A percentile compares a stretch with the other conserved stretches of the same genome.
These are phyloP conservation scores for Nephrocerus scutellatus DNA, from an alignment of 2,888 invertebrate genomes.

Conservation along the genomic window DNA sequence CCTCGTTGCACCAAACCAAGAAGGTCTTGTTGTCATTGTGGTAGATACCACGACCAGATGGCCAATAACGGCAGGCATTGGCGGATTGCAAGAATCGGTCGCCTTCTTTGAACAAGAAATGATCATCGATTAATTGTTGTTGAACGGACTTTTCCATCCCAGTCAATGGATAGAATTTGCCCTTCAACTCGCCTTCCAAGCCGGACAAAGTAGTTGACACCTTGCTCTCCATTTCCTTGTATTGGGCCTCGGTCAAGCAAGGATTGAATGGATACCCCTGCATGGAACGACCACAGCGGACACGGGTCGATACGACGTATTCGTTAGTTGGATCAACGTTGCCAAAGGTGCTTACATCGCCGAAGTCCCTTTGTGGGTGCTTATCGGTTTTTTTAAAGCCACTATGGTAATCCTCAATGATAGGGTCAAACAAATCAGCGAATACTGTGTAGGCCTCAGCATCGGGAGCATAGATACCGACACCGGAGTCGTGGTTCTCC, in stretches of 20 bases:
- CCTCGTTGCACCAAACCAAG: constrained; percentile 97
- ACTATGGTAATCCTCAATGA: constrained; percentile 95
- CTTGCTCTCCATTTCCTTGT: constrained; percentile 95
- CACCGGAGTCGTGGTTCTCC: constrained; percentile 93
- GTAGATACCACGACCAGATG: constrained; percentile 93
- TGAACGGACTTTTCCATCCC: constrained; percentile 95
- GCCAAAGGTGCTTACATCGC: constrained; percentile 81
- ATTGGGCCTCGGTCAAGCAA: constrained; percentile 91
- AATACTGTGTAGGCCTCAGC: constrained; percentile 92
- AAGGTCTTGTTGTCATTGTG: constrained; percentile 96
- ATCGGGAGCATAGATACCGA: constrained; percentile 96
- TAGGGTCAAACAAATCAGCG: constrained; percentile 89
- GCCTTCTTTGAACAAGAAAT: constrained; percentile 97
- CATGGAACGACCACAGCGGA: constrained; percentile 91
- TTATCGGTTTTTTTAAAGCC: constrained; percentile 92
- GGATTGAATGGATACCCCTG: constrained; percentile 97
- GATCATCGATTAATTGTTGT: constrained; percentile 94
- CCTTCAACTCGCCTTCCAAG: constrained; percentile 83
- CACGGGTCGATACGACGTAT: constrained; percentile 90
- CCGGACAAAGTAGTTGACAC: constrained; percentile 74
- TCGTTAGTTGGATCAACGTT: constrained; percentile 89
- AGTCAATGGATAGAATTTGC: constrained; percentile 89
- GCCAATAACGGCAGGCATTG: constrained; percentile 97
- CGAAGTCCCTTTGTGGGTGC: constrained; percentile 91
- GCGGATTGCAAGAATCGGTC: constrained; percentile 73